Evolutionary conservation across 2,113 vertebrate species (phyloP), one percentile per base, ranked within the genome.

Genomic region (Lota lota): DNA sequence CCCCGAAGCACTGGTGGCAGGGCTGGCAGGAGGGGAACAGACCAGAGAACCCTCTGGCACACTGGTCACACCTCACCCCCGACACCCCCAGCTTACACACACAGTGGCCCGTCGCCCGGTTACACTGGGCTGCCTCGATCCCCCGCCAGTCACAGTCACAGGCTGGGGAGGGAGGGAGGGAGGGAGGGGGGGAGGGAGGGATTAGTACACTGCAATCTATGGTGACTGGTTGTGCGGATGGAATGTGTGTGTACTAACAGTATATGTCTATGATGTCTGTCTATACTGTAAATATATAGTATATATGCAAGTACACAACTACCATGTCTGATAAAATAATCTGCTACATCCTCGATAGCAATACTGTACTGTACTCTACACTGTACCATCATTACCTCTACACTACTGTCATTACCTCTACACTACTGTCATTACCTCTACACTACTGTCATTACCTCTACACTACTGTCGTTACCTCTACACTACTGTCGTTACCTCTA

Each of bases 1-100:
- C 97, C 12, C 97, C 97, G 0, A 99, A 99, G 82, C 97, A 99
- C 57, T 94, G 90, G 40, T 99, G 97, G 79, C 97, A 99, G 24
- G 96, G 94, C 72, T 95, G 91, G 79, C 97, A 99, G 82, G 90
- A 70, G 0, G 97, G 97, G 82, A 99, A 99, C 28, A 89, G 67
- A 0, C 97, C 97, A 0, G 95, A 89, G 68, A 98, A 99, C 19
- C 97, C 97, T 1, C 97, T 92, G 71, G 97, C 95, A 19, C 97
- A 99, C 81, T 97, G 95, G 85, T 99, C 96, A 3, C 97, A 99
- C 70, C 96, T 95, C 65, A 99, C 94, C 0, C 97, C 97, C 0
- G 97, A 98, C 66, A 99, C 89, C 0, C 96, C 97, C 1, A 92
- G 92, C 73, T 87, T 94, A 85, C 97, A 99, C 66, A 92, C 84